Percentiles rank a stretch among this genome's conserved stretches.
Evolutionary conservation across 2,888 invertebrate genomes (phyloP).

Genomic region (Caenorhabditis sp.): DNA sequence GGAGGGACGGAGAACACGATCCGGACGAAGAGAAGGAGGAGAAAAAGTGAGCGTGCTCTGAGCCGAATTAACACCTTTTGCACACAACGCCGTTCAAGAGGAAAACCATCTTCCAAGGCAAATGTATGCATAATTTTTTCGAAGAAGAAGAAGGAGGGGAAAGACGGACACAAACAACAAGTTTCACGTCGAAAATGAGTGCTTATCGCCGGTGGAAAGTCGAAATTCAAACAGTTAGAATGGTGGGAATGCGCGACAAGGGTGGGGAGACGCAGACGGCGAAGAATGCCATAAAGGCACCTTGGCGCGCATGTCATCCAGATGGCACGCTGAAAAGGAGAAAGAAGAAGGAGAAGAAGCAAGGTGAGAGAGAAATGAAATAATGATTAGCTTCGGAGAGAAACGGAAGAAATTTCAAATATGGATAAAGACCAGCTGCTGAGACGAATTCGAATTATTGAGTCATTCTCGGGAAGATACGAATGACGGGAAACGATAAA

Average conservation of each 20-base stretch:
- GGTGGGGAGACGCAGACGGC: conserved; percentile 30
- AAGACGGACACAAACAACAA: conserved; percentile 28
- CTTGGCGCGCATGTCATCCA: conserved; percentile 51
- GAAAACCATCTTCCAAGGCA: neutral
- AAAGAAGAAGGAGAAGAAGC: conserved; percentile 9
- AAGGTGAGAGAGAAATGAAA: conserved; percentile 2
- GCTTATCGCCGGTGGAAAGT: conserved; percentile 42
- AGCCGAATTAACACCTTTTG: conserved; percentile 51
- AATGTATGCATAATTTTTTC: conserved; percentile 3
- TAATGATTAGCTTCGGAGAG: conserved; percentile 5
- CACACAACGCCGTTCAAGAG: conserved; percentile 28
- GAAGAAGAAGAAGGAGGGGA: neutral
- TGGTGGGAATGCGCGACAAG: neutral
- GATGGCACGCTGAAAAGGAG: no score
- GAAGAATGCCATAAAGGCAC: conserved; percentile 37
- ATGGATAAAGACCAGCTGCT: conserved; percentile 22
- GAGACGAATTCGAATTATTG: conserved; percentile 30
- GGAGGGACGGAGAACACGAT: conserved; percentile 23
- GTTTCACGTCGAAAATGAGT: conserved; percentile 19
- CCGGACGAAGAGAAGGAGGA: neutral
- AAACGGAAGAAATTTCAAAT: conserved; percentile 14
- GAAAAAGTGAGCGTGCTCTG: conserved; percentile 7
- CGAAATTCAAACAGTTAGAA: conserved; percentile 53
- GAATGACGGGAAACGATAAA: conserved; percentile 28
- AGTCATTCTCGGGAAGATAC: neutral